Base-by-base conservation (phyloP, 2,888 invertebrate species). In the Perizoma affinitatum region DNA sequence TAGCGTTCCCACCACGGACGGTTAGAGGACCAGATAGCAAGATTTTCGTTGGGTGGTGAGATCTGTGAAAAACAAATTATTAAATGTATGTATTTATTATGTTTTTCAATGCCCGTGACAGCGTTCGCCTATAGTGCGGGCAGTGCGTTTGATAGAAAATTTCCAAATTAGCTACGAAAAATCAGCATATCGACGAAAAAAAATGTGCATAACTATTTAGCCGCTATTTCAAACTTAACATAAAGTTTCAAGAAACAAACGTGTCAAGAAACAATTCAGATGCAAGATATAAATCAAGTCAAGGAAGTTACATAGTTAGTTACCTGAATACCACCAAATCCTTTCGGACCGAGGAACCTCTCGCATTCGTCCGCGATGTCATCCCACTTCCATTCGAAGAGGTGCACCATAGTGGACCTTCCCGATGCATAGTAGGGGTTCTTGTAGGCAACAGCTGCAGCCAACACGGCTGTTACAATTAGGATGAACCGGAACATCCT, bases 1-100 rank as follows among this genome's bases (percentile, higher is more conserved):
- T 98, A 97, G 22, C 97, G 91, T 80, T 98, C 97, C 95, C 95
- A 98, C 98, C 98, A 98, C 0, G 97, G 96, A 0, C 96, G 92
- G 59, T 92, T 90, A 4, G 79, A 80, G 0, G 86, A 68, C 83
- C 88, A 80, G 44, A 95, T 86, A 0, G 94, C 87, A 41, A 95
- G 82, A 76, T 96, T 96, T 80, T 97, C 97, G 71, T 94, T 95
- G 0, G 95, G 94, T 6, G 97, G 97, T 0, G 96, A 96, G 5
- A 96, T 93, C 96, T 96, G 51, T 41, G 41, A 33, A 40, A 8
- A 22, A 40, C 7, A 8, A 40, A 7, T 9, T 8, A 11, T 11
- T 10, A 8, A 22, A 5, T 34, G 10, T n/a, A n/a, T n/a, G n/a
- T n/a, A n/a, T n/a, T n/a, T n/a, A n/a, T n/a, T n/a, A n/a, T n/a